Conservation (phyloP, 2,113 vertebrate species). For the Zosterops lateralis region DNA sequence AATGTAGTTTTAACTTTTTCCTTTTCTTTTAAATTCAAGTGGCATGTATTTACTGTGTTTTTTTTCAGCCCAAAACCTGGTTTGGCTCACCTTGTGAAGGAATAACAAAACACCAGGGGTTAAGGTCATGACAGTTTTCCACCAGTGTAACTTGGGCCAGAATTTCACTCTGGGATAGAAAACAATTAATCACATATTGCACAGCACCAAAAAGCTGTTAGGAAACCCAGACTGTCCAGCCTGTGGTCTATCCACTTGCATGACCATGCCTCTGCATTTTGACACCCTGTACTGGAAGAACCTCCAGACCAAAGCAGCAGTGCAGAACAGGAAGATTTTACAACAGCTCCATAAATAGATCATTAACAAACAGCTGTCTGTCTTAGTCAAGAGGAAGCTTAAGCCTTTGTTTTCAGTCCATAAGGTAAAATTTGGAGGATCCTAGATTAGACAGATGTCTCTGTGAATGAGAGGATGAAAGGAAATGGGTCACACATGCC, state of each 20-base stretch:
- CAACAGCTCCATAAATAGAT: neutral
- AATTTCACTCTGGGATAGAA: neutral
- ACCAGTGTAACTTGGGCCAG: neutral
- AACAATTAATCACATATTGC: neutral
- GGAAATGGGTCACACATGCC: fast-evolving
- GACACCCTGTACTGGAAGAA: neutral
- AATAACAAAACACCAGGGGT: neutral
- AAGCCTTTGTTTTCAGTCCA: neutral
- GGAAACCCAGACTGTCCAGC: neutral
- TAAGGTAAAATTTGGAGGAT: neutral
- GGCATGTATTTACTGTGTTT: neutral
- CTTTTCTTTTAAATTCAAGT: neutral
- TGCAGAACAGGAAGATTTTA: neutral
- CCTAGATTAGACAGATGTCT: neutral
- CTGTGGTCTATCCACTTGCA: neutral
- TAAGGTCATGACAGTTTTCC: neutral
- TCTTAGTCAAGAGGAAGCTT: neutral
- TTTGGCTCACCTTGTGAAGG: neutral
- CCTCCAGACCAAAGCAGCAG: neutral
- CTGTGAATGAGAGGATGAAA: neutral
- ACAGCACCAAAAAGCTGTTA: neutral
- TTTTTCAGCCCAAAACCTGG: neutral
- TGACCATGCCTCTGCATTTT: neutral
- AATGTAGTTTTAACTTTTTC: neutral
- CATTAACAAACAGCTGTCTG: neutral